phyloP scores from a whole-genome alignment of 2,888 invertebrate species.

The Stenodera caucasica region DNA sequence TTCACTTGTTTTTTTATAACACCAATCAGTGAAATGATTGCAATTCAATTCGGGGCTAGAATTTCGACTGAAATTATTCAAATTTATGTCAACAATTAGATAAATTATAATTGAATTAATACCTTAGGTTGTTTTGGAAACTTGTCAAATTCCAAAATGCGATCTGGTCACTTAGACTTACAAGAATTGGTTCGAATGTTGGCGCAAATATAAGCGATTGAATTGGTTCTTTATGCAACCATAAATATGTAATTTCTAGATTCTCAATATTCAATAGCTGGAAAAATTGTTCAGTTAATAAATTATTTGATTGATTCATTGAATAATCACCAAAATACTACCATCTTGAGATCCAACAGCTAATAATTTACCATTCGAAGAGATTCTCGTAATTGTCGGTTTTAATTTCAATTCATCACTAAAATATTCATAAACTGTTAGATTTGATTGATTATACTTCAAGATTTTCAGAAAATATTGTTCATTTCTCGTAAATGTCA shows the following conservation, averaged over 20 bases:
- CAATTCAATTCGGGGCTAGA: neutral
- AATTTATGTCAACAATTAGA: neutral
- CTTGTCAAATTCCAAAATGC: constrained; percentile 60
- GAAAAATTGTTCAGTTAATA: neutral
- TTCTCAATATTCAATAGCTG: constrained; percentile 2
- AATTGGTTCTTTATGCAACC: constrained; percentile 61
- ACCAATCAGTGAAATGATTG: constrained; percentile 30
- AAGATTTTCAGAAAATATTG: neutral
- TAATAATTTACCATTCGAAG: constrained; percentile 57
- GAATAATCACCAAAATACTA: constrained; percentile 61
- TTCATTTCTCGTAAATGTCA: constrained; percentile 32
- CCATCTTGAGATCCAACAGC: constrained; percentile 68
- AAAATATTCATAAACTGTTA: neutral
- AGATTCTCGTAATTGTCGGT: constrained; percentile 31
- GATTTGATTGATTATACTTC: neutral
- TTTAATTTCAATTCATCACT: neutral
- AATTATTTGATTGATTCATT: constrained; percentile 1
- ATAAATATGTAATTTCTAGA: constrained; percentile 39
- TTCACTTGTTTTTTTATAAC: constrained; percentile 37
- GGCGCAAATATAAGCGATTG: constrained; percentile 61
- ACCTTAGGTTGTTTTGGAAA: constrained; percentile 26
- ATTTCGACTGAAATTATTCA: neutral
- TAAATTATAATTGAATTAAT: neutral
- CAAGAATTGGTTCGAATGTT: constrained; percentile 56
- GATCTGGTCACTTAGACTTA: constrained; percentile 62